Conservation (phyloP, 2,888 invertebrate genomes). For the Trachelus stipa region DNA sequence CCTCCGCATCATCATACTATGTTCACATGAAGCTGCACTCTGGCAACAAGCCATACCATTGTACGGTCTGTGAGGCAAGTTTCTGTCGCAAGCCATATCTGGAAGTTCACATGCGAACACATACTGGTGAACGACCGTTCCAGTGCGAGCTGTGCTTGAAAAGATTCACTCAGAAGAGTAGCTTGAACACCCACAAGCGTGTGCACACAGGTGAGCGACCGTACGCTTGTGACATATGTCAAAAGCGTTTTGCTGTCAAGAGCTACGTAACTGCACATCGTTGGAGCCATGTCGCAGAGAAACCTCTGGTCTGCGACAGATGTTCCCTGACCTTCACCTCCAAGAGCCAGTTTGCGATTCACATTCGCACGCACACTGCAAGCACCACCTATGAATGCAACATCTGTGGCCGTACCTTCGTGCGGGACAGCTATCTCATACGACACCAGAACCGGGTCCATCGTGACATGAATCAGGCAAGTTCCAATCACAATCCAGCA, state of each 20-base stretch:
- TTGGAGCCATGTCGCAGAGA: conserved; percentile 84
- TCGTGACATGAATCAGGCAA: conserved; percentile 67
- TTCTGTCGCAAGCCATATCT: conserved; percentile 85
- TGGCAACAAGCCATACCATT: conserved; percentile 83
- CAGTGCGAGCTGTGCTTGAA: conserved; percentile 82
- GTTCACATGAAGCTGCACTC: conserved; percentile 88
- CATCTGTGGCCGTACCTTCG: conserved; percentile 80
- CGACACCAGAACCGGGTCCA: conserved; percentile 83
- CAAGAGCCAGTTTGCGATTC: conserved; percentile 80
- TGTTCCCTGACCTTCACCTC: conserved; percentile 81
- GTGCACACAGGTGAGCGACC: conserved; percentile 85
- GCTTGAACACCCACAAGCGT: conserved; percentile 84
- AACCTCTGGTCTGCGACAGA: conserved; percentile 78
- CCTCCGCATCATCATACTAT: conserved; percentile 82
- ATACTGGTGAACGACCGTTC: conserved; percentile 82
- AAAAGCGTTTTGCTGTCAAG: conserved; percentile 84
- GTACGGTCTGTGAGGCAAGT: conserved; percentile 81
- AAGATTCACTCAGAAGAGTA: conserved; percentile 84
- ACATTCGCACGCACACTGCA: conserved; percentile 80
- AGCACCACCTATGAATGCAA: conserved; percentile 80
- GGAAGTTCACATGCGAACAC: conserved; percentile 84
- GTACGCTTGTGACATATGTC: conserved; percentile 83
- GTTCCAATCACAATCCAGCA: conserved; percentile 60
- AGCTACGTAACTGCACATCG: conserved; percentile 85
- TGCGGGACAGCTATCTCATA: conserved; percentile 82